Evolutionary conservation across 2,797 vertebrate genomes (phyloP).

Genomic region (Phoxinus dragarum): DNA sequence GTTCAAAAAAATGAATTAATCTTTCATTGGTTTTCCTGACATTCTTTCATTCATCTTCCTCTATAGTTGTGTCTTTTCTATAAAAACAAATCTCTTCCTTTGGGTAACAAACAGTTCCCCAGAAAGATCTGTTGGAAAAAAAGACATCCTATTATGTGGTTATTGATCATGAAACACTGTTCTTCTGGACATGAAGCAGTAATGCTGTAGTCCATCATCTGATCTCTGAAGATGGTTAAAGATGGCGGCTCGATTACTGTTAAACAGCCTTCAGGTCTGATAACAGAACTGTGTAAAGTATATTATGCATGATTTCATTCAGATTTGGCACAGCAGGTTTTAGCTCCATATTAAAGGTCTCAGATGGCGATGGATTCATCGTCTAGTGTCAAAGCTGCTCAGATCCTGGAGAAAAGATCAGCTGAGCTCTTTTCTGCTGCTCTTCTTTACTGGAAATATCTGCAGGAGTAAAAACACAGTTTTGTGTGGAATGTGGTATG

Average conservation of each 20-base stretch:
- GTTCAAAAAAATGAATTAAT: not conserved
- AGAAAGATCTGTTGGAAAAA: not conserved
- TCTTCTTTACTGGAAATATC: not conserved
- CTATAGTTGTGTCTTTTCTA: not conserved
- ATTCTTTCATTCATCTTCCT: not conserved
- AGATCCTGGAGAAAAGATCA: not conserved
- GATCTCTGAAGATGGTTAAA: not conserved
- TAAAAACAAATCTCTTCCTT: not conserved
- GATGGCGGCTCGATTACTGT: not conserved
- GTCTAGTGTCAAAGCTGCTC: not conserved
- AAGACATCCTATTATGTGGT: not conserved
- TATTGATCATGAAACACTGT: not conserved
- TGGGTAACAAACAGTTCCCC: not conserved
- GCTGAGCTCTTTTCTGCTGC: not conserved
- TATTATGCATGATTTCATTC: not conserved
- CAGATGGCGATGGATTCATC: not conserved
- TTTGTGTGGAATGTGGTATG: not conserved
- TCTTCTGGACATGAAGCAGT: slow-evolving; percentile 15
- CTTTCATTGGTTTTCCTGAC: not conserved
- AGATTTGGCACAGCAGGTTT: not conserved
- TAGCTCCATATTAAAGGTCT: not conserved
- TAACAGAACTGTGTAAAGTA: not conserved
- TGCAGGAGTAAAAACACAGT: not conserved
- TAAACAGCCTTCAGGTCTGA: not conserved
- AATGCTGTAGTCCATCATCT: not conserved